Conservation (phyloP, 2,113 vertebrate genomes). For the Cygnus buccinator region DNA sequence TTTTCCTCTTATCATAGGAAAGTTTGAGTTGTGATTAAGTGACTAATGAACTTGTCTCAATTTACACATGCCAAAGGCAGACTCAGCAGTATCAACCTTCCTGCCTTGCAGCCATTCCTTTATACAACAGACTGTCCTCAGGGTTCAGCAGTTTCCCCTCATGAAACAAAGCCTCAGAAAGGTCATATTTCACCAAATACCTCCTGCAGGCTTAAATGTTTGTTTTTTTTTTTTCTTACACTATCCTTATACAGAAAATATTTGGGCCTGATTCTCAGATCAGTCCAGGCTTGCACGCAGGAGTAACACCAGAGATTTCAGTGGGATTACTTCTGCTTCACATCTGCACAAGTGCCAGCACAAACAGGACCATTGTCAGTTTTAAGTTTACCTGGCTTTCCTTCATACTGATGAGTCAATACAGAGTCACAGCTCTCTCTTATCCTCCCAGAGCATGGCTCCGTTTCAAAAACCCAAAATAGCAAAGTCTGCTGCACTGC, state of each 20-base stretch:
- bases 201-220: background rate
- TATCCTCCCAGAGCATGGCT: constrained; percentile 58
- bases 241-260: background rate
- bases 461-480: constrained; percentile 71
- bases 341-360: background rate
- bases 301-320: background rate
- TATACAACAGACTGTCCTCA: background rate
- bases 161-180: background rate
- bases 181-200: background rate
- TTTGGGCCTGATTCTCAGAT: background rate
- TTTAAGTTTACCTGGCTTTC: constrained; percentile 44
- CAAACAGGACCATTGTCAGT: background rate
- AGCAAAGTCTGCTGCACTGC: constrained; percentile 72
- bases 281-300: accelerated
- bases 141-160: background rate
- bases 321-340: background rate
- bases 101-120: background rate
- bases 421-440: constrained; percentile 37
- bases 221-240: background rate
- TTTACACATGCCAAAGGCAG: background rate
- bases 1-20: background rate
- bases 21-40: background rate
- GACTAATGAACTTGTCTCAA: background rate
- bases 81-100: background rate
- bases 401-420: constrained; percentile 65